phyloP scores from a whole-genome alignment of 2,888 invertebrate genomes.

The Athalia rosae region DNA sequence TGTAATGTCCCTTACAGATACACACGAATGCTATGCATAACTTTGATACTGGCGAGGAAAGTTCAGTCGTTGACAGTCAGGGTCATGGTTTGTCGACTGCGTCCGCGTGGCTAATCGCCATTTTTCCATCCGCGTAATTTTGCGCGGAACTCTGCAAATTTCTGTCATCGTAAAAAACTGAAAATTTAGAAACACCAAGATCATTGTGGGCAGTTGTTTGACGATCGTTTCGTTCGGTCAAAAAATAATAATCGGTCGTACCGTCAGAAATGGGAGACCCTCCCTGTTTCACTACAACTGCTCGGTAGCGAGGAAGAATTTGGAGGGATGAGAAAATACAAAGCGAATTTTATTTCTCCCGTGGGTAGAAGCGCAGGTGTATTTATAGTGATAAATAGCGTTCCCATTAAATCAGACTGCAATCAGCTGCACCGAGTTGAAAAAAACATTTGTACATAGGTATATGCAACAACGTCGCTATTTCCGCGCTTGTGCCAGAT shows the following conservation, averaged over 20 bases:
- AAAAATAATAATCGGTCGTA: too few relatives aligned
- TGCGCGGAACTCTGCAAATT: slow-evolving; percentile 15
- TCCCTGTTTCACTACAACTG: too few relatives aligned
- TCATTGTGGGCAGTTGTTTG: too few relatives aligned
- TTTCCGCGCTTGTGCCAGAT: slow-evolving; percentile 34
- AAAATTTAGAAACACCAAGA: too few relatives aligned
- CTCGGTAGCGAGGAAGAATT: too few relatives aligned
- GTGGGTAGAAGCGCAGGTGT: neutral
- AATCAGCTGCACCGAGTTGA: neutral
- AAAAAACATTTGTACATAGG: too few relatives aligned
- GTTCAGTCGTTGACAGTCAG: slow-evolving; percentile 26
- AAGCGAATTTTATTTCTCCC: neutral
- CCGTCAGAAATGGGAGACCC: too few relatives aligned
- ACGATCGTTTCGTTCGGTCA: too few relatives aligned
- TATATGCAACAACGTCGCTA: neutral
- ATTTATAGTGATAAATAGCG: slow-evolving; percentile 5
- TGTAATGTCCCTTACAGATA: neutral
- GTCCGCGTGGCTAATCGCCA: slow-evolving; percentile 29
- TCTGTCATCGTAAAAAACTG: neutral
- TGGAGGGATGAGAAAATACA: too few relatives aligned
- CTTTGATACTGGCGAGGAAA: slow-evolving; percentile 3
- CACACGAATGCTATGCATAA: neutral
- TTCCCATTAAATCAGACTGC: slow-evolving; percentile 15
- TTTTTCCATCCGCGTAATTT: slow-evolving; percentile 25
- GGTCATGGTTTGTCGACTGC: slow-evolving; percentile 19